phyloP scores from a whole-genome alignment of 2,888 invertebrate species.

The Mesoligia furuncula region DNA sequence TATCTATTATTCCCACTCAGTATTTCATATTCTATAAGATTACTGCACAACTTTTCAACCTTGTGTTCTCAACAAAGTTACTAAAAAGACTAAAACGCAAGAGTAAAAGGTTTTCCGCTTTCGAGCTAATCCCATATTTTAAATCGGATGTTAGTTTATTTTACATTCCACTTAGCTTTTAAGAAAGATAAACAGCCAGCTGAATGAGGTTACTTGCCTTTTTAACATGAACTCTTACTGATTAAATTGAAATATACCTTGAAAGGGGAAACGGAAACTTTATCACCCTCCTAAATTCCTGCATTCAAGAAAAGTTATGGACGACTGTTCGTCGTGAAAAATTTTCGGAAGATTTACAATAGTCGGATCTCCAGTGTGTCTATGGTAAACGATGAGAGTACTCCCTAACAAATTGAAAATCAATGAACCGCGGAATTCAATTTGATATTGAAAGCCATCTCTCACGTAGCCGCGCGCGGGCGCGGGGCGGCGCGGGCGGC shows the following conservation, averaged over 20 bases:
- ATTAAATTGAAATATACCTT: constrained; percentile 64
- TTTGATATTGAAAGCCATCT: constrained; percentile 92
- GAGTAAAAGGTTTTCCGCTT: constrained; percentile 52
- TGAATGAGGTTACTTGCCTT: constrained; percentile 59
- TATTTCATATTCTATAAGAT: constrained; percentile 39
- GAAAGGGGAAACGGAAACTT: constrained; percentile 51
- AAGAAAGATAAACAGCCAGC: constrained; percentile 60
- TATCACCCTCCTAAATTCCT: constrained; percentile 51
- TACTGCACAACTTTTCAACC: constrained; percentile 12
- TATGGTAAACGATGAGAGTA: constrained; percentile 87
- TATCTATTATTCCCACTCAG: constrained; percentile 31
- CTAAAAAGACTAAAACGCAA: constrained; percentile 28
- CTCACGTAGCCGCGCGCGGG: constrained; percentile 82
- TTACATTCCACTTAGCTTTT: constrained; percentile 59
- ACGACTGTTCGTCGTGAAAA: constrained; percentile 58
- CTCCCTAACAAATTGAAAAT: constrained; percentile 90
- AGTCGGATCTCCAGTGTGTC: constrained; percentile 81
- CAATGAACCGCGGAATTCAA: constrained; percentile 93
- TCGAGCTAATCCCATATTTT: constrained; percentile 57
- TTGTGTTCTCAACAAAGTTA: constrained; percentile 13
- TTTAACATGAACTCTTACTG: constrained; percentile 64
- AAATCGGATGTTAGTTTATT: constrained; percentile 63
- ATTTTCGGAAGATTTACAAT: constrained; percentile 83
- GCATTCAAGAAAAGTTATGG: constrained; percentile 59
- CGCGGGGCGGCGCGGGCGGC: constrained; percentile 70